phyloP scores from a whole-genome alignment of 1,140 invertebrate species.

The Heterodera carotae region DNA sequence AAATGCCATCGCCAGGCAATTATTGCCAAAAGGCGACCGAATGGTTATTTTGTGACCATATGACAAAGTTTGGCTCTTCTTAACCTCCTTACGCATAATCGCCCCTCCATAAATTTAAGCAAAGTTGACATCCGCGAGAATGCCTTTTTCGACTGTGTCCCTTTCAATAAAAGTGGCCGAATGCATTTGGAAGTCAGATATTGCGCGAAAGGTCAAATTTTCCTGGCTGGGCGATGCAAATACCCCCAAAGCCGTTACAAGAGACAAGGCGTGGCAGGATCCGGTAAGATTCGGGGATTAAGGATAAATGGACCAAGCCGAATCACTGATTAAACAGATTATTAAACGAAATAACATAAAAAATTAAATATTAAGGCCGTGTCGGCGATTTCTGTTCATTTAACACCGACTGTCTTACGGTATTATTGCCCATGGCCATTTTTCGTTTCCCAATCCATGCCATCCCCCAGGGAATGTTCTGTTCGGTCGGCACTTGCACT shows the following conservation, averaged over 20 bases:
- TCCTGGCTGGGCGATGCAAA: slow-evolving; percentile 58
- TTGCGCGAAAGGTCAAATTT: slow-evolving; percentile 56
- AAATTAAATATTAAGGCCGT: slow-evolving; percentile 21
- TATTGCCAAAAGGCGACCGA: slow-evolving; percentile 46
- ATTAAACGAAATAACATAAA: not conserved
- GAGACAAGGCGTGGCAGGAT: slow-evolving; percentile 61
- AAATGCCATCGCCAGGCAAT: slow-evolving; percentile 36
- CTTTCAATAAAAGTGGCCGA: not conserved
- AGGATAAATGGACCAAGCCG: too few relatives aligned
- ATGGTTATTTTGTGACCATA: slow-evolving; percentile 52
- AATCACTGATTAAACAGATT: not conserved
- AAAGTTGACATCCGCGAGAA: slow-evolving; percentile 60
- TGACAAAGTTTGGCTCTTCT: slow-evolving; percentile 47
- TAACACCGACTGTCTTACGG: slow-evolving; percentile 63
- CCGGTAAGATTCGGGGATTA: slow-evolving; percentile 33
- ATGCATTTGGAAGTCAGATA: slow-evolving; percentile 27
- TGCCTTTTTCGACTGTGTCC: slow-evolving; percentile 57
- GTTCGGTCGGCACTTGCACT: slow-evolving; percentile 62
- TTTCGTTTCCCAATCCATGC: not conserved
- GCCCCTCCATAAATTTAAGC: slow-evolving; percentile 35
- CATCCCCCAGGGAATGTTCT: slow-evolving; percentile 61
- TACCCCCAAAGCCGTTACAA: slow-evolving; percentile 50
- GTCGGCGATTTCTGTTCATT: slow-evolving; percentile 64
- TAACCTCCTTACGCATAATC: not conserved
- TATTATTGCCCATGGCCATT: not conserved